Evolutionary conservation across 1,140 invertebrate genomes (phyloP), one percentile per base, ranked within the genome.

Genomic region (Solen grandis): DNA sequence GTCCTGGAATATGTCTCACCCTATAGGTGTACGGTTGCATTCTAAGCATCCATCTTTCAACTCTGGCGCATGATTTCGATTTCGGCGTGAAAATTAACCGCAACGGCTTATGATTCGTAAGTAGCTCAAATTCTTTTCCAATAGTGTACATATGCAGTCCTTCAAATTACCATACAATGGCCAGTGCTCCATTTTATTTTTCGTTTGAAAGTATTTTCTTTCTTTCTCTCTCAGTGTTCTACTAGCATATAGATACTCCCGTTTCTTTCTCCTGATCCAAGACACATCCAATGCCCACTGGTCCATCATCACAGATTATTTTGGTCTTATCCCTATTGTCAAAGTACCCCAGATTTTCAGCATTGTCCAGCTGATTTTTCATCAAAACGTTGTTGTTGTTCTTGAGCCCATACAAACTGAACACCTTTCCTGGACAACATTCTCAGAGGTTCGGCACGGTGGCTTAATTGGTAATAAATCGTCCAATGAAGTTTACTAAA

Each of bases 111-210:
- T 90, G 92, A 63, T 93, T 92, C 10, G 90, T 93, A 66, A 76
- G 86, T 59, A 90, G 59, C 38, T 73, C 85, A 60, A 91, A 93
- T n/a, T 88, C 69, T 25, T 74, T 86, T 27, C 92, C 93, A 60
- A 92, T 88, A 25, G 90, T 81, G 35, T 86, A 94, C n/a, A 86
- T 79, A 55, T 90, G 80, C 79, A 93, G 93, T 50, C 91, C 89
- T 76, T 92, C 84, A 41, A 92, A 84, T 13, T 90, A 88, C 85
- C 83, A 93, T 2, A 93, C 86, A 5, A 93, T 72, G 14, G 88
- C 91, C 35, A 93, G 70, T 33, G 82, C 87, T 84, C 93, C 92
- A n/a, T n/a, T n/a, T n/a, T n/a, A 74, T 86, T 88, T 78, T 94
- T 93, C n/a, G 89, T 92, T n/a, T 89, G 90, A 0, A 86, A 88